Base-by-base conservation (phyloP, 2,797 vertebrate species). In the Gymnoscopelus braueri region DNA sequence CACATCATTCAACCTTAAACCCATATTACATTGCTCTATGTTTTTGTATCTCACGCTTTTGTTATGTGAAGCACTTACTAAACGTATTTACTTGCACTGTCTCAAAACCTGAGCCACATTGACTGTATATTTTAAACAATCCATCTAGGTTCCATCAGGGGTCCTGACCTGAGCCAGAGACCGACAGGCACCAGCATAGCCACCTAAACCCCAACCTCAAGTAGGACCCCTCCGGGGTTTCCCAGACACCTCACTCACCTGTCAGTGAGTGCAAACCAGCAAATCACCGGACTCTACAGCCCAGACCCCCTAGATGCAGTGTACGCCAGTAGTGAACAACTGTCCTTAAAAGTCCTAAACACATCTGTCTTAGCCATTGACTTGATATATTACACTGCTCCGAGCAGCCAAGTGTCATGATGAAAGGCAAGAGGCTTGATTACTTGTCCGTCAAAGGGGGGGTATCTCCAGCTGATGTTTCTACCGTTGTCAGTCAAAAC, bases 161-260 rank as follows among this genome's bases (percentile, higher is more conserved):
- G 29, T 72, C 67, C 71, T 62, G 74, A 78, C 78, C 81, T 56
- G 60, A 82, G 67, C 35, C 73, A 49, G 75, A 87, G 89, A 88
- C 83, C 73, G 24, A 0, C 64, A 79, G 85, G 85, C 89, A 80
- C 88, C 86, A 84, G 56, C 60, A n/a, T 71, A 85, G 79, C 81
- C 81, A 58, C 63, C 64, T 72, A 67, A 57, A 60, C 72, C 68
- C 66, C 80, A 79, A 89, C 83, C 89, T 73, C 69, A 68, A 74
- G 29, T 44, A 44, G 54, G 71, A 78, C 66, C 78, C 83, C 73
- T 83, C 61, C 53, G 80, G 82, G 72, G 4, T 12, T 60, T 50
- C 69, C 29, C 63, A 26, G 51, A 83, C 35, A 4, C 60, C 58
- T 68, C 53, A 65, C 69, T 60, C 10, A 26, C 19, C 58, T 29